A percentile compares a stretch with the other conserved stretches of the same genome.
These are phyloP conservation scores for Orestias chungarensis DNA, from an alignment of 2,797 vertebrate genomes.

Conservation along the genomic window DNA sequence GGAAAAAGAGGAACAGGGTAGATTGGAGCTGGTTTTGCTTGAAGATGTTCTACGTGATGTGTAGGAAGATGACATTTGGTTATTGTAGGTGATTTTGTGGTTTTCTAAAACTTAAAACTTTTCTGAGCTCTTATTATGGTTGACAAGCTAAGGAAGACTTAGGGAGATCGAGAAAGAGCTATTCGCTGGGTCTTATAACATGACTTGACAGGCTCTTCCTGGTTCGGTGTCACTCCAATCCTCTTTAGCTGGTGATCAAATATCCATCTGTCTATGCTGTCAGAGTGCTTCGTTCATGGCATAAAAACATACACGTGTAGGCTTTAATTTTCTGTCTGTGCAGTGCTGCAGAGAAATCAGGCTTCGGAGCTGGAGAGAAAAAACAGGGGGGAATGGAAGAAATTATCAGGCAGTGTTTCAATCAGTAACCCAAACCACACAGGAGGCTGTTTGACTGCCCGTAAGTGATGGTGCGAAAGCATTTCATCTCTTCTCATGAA, in stretches of 20 bases:
- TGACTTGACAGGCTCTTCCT: constrained; percentile 73
- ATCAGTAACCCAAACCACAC: constrained; percentile 57
- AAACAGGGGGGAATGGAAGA: constrained; percentile 35
- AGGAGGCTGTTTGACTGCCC: constrained; percentile 77
- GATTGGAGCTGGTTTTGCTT: constrained; percentile 42
- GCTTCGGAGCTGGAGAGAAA: constrained; percentile 38
- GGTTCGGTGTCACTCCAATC: constrained; percentile 71
- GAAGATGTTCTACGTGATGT: constrained; percentile 39
- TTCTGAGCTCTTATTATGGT: constrained; percentile 20
- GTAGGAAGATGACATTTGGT: constrained; percentile 35
- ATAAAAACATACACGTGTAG: constrained; percentile 56
- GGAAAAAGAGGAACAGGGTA: constrained; percentile 26
- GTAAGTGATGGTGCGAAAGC: constrained; percentile 73
- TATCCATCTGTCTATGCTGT: constrained; percentile 73
- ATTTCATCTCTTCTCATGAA: constrained; percentile 57
- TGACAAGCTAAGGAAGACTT: constrained; percentile 30
- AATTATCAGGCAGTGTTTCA: constrained; percentile 55
- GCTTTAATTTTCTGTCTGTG: constrained; percentile 54
- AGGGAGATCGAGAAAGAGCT: constrained; percentile 44
- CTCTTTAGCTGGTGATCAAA: constrained; percentile 72
- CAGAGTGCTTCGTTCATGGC: constrained; percentile 59
- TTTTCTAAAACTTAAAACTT: constrained; percentile 39
- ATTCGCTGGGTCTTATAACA: constrained; percentile 45
- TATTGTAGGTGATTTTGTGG: constrained; percentile 47
- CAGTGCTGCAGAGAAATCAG: constrained; percentile 45